Conservation (phyloP, 2,888 invertebrate genomes). For the Oconnorella tubifera region DNA sequence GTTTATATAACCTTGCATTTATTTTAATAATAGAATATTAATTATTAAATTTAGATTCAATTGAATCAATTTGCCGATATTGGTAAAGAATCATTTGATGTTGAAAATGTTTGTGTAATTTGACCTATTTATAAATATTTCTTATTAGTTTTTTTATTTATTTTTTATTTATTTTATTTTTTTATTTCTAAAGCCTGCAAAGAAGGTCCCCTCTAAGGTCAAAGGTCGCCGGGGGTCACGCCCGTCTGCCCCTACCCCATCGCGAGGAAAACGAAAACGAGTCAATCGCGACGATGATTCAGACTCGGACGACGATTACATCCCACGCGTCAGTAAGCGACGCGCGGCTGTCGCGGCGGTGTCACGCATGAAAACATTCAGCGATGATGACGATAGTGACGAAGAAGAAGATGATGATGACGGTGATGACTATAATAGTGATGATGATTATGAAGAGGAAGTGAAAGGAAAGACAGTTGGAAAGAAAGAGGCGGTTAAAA, state of each 20-base stretch:
- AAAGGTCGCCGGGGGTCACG: background rate
- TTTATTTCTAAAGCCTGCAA: background rate
- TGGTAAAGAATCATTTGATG: too few species aligned
- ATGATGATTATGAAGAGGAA: constrained; percentile 16
- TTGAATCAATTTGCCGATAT: too few species aligned
- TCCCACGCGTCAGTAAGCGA: constrained; percentile 42
- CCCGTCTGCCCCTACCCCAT: background rate
- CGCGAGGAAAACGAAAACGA: background rate
- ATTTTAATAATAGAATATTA: too few species aligned
- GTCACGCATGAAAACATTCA: constrained; percentile 17
- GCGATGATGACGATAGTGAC: constrained; percentile 17
- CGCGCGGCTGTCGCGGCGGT: constrained; percentile 38
- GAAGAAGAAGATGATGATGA: constrained; percentile 24
- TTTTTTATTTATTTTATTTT: too few species aligned
- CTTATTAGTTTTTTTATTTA: too few species aligned
- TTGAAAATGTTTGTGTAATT: too few species aligned
- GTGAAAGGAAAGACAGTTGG: background rate
- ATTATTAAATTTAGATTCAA: too few species aligned
- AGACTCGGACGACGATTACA: constrained; percentile 40
- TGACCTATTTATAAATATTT: too few species aligned
- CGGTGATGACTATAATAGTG: constrained; percentile 22
- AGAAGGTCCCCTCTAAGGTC: background rate
- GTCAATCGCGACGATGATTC: background rate
- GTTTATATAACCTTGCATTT: too few species aligned
- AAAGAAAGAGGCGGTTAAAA: background rate